Evolutionary conservation across 1,140 invertebrate genomes (phyloP), one percentile per base, ranked within the genome.

Genomic region (Drosophila ogumai): DNA sequence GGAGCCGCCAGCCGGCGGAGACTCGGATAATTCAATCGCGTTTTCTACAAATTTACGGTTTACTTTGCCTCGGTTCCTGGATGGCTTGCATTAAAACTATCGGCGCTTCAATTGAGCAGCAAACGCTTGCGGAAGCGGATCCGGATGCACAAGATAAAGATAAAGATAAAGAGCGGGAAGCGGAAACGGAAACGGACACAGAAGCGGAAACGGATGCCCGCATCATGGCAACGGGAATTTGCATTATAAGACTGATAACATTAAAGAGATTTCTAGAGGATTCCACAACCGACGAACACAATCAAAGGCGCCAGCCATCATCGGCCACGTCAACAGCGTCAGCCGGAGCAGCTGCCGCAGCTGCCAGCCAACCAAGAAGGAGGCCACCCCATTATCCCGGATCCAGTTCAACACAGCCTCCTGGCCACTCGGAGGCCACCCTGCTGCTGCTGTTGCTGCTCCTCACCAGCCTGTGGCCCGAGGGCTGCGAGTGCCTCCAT

Each of bases 161-260:
- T 66, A 52, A 44, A 67, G 22, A 64, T 31, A 43, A 56, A 56
- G 8, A 41, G 41, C 40, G 56, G 52, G 22, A 38, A 36, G 38
- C 52, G 47, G 52, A 41, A 55, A 34, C 54, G 67, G 73, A 59
- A 64, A 43, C 64, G 47, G 31, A 32, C 49, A 32, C 50, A 40
- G 59, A 58, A 54, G 46, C 64, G 58, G 64, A 67, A 63, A 58
- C 79, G 72, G 74, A 75, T 65, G 69, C 54, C 64, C 74, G 84
- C 81, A 76, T 76, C 72, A 77, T 87, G 77, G 65, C 66, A 76
- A 64, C 77, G 85, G 91, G 84, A 90, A 92, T 92, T 92, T 91
- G 91, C 91, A 91, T 87, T 91, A 92, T 91, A 92, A 92, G 91
- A 92, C 91, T 92, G 91, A 92, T 92, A 92, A 86, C 74, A 92